Evolutionary conservation across 1,140 invertebrate species (phyloP).

Genomic region (Scylla paramamosain): DNA sequence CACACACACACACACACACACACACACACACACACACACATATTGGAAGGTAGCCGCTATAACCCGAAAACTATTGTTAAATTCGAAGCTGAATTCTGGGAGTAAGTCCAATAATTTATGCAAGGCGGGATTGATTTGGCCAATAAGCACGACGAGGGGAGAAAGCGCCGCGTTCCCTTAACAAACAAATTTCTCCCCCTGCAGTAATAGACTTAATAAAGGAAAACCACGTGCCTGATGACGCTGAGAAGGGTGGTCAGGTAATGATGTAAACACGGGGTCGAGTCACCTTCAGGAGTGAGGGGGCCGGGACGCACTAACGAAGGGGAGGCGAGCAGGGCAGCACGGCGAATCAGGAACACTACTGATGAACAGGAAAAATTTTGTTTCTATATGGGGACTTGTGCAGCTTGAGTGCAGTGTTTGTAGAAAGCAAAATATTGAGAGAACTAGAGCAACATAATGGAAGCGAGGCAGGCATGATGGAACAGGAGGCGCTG

Average conservation of each 20-base stretch:
- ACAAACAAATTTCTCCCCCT: background rate
- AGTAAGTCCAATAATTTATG: background rate
- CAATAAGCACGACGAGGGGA: background rate
- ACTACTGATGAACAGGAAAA: too few species aligned
- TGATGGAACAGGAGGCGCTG: background rate
- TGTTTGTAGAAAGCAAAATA: too few species aligned
- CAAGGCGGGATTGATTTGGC: background rate
- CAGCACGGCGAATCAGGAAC: too few species aligned
- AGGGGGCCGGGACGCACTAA: background rate
- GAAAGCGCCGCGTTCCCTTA: background rate
- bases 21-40: too few species aligned
- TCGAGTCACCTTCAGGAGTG: background rate
- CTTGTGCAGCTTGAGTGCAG: too few species aligned
- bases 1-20: background rate
- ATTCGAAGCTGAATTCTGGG: background rate
- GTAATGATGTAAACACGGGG: background rate
- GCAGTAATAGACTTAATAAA: conserved; percentile 12
- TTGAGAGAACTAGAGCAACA: too few species aligned
- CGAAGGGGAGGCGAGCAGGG: background rate
- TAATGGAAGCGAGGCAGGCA: background rate
- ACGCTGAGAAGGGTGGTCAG: background rate
- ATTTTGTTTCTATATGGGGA: too few species aligned
- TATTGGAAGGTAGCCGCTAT: background rate
- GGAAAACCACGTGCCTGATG: background rate
- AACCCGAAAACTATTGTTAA: background rate